Conservation (phyloP, 2,888 invertebrate species). For the Andricus curvator region DNA sequence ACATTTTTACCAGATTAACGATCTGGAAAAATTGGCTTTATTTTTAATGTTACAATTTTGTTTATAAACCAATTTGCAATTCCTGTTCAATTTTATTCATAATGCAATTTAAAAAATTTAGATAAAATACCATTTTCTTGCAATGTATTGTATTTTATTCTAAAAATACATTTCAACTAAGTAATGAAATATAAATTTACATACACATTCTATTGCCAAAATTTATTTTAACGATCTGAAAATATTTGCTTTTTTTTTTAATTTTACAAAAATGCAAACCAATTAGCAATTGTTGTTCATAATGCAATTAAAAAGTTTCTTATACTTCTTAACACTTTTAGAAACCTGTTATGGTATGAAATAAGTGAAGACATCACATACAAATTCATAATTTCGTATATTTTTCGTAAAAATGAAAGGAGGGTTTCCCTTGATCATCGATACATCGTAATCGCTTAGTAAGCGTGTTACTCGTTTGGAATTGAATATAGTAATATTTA, state of each 20-base stretch:
- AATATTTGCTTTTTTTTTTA: too few species aligned
- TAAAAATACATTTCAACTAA: too few species aligned
- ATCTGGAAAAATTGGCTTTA: too few species aligned
- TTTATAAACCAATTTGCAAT: too few species aligned
- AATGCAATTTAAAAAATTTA: not conserved
- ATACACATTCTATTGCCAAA: too few species aligned
- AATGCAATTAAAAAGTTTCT: not conserved
- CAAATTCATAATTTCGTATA: constrained; percentile 63
- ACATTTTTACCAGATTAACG: too few species aligned
- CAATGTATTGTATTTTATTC: too few species aligned
- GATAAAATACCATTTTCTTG: too few species aligned
- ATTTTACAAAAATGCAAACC: too few species aligned
- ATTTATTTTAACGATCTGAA: too few species aligned
- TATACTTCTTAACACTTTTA: not conserved
- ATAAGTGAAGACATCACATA: constrained; percentile 43
- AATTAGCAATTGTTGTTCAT: not conserved
- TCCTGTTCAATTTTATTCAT: not conserved
- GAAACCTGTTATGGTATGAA: not conserved
- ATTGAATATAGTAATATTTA: constrained; percentile 63
- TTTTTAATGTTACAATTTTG: too few species aligned
- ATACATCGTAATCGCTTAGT: constrained; percentile 52
- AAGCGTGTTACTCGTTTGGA: constrained; percentile 49
- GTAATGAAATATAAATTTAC: too few species aligned
- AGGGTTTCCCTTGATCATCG: constrained; percentile 54
- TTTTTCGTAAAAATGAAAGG: constrained; percentile 64